phyloP scores from a whole-genome alignment of 2,888 invertebrate species.

The Eristalinus aeneus region DNA sequence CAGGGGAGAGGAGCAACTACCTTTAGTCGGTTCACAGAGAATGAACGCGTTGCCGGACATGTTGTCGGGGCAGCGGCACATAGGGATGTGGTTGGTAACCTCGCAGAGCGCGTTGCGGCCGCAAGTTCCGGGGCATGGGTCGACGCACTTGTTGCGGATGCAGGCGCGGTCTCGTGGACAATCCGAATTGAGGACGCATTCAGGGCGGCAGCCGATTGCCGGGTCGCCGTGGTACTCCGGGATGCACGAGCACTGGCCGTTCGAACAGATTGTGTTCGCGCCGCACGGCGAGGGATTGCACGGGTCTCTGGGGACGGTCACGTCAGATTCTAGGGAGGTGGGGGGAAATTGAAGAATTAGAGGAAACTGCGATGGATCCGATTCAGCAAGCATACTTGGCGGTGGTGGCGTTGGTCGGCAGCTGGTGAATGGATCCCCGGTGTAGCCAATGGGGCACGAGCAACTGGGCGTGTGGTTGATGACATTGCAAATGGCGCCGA shows the following conservation, averaged over 20 bases:
- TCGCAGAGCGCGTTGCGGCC: slow-evolving; percentile 89
- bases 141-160: slow-evolving; percentile 88
- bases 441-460: slow-evolving; percentile 86
- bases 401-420: slow-evolving; percentile 84
- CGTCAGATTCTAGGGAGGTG: slow-evolving; percentile 20
- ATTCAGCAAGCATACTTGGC: slow-evolving; percentile 52
- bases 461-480: slow-evolving; percentile 90
- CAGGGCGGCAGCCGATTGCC: slow-evolving; percentile 88
- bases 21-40: slow-evolving; percentile 82
- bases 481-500: slow-evolving; percentile 87
- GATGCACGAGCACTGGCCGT: slow-evolving; percentile 88
- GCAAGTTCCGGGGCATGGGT: slow-evolving; percentile 92
- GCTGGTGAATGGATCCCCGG: slow-evolving; percentile 89
- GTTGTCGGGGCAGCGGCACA: slow-evolving; percentile 85
- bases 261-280: slow-evolving; percentile 86
- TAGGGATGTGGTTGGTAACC: slow-evolving; percentile 87
- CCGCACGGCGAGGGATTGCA: slow-evolving; percentile 91
- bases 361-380: background rate
- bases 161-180: slow-evolving; percentile 90
- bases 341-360: background rate
- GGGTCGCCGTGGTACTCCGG: slow-evolving; percentile 91
- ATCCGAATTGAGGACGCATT: slow-evolving; percentile 90
- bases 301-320: slow-evolving; percentile 81
- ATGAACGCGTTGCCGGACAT: slow-evolving; percentile 88
- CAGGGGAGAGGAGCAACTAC: slow-evolving; percentile 76